Evolutionary conservation across 1,140 invertebrate species (phyloP), one percentile per base, ranked within the genome.

Genomic region (Sycophila sp.): DNA sequence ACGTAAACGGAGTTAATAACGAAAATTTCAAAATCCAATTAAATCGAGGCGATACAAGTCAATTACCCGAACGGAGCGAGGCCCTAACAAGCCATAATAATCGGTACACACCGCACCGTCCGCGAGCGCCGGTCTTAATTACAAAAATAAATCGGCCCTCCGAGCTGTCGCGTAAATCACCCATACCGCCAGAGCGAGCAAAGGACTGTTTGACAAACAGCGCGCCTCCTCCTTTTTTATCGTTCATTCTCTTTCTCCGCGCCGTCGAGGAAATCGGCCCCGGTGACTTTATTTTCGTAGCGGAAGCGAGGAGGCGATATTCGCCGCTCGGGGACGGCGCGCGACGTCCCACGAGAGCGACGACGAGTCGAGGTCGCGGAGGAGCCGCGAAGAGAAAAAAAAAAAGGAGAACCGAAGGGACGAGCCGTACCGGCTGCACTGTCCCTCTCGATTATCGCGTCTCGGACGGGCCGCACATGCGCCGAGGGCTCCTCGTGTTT

Each of bases 241-340:
- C 19, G 8, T n/a, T 8, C 24, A 45, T 1, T 4, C 24, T 38
- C 17, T 38, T 8, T 2, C 40, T 32, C 40, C 59, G 2, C 38
- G 8, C 22, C 2, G 5, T 22, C 40, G 13, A 34, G 15, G 34
- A 15, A 26, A 26, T 22, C 58, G 10, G 63, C 47, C 15, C 40
- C 32, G 28, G 40, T 42, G 55, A 42, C 55, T 60, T 69, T 69
- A 69, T 69, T 69, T 69, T 69, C 66, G 66, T 69, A 69, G 66
- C 66, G 66, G 66, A 69, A 69, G 45, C 55, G 22, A 59, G n/a
- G 38, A 47, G 55, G 42, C n/a, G 65, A 67, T 67, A 59, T 67
- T 58, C 53, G n/a, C n/a, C n/a, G 38, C 65, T 34, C 28, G 42
- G 38, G 38, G 53, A 53, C 53, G 13, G 47, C 17, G 7, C 40